Conservation (phyloP, 64 coral and sea anemone genomes). For the Hydrozoanthus tunicans region DNA sequence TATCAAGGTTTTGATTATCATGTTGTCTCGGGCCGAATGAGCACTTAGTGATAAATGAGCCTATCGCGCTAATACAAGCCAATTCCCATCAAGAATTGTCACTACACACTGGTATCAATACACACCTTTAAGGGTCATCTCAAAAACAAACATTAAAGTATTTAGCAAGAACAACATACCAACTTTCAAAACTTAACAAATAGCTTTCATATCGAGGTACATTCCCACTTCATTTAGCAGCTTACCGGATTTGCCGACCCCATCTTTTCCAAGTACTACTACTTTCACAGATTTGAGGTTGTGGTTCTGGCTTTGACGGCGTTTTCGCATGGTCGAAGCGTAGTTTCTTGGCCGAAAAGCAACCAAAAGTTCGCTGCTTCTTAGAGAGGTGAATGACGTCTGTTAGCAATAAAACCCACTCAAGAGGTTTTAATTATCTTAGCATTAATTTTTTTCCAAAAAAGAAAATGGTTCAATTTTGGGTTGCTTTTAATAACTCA, state of each 20-base stretch:
- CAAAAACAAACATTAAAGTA: slow-evolving; percentile 7
- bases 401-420: slow-evolving; percentile 11
- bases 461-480: background rate
- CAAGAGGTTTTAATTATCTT: background rate
- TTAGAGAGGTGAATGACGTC: slow-evolving; percentile 3
- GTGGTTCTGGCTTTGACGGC: slow-evolving; percentile 24
- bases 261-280: slow-evolving; percentile 39
- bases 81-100: slow-evolving; percentile 46
- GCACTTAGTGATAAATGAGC: slow-evolving; percentile 1
- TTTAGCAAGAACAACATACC: slow-evolving; percentile 15
- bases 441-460: background rate
- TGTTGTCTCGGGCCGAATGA: background rate
- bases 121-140: slow-evolving; percentile 13
- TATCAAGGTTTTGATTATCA: background rate
- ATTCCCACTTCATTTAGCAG: background rate
- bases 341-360: background rate
- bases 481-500: background rate
- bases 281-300: slow-evolving; percentile 34
- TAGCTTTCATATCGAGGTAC: background rate
- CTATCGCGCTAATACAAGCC: slow-evolving; percentile 10
- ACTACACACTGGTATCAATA: background rate
- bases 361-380: background rate
- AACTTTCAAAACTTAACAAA: background rate
- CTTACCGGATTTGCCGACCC: slow-evolving; percentile 43
- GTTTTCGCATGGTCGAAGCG: background rate